phyloP scores from a whole-genome alignment of 2,797 vertebrate genomes.

The Macroramphosus scolopax region DNA sequence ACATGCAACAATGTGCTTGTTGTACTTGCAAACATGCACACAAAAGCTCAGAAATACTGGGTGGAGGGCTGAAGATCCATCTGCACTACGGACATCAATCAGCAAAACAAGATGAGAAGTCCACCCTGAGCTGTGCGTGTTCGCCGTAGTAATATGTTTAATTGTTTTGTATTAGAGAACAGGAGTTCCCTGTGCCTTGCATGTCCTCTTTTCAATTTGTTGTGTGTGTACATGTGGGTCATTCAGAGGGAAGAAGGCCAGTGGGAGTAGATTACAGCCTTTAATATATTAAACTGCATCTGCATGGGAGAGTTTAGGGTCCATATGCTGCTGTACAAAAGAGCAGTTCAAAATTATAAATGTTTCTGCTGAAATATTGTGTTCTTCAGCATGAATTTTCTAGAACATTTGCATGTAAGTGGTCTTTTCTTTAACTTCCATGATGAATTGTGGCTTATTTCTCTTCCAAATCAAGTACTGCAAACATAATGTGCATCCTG shows the following conservation, averaged over 20 bases:
- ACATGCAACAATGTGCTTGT: too few relatives aligned
- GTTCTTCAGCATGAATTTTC: too few relatives aligned
- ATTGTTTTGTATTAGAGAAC: constrained; percentile 19
- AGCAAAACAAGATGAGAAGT: constrained; percentile 3
- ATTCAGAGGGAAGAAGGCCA: constrained; percentile 21
- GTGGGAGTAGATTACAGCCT: constrained; percentile 65
- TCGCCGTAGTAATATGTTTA: constrained; percentile 27
- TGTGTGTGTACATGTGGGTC: constrained; percentile 17
- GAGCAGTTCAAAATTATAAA: too few relatives aligned
- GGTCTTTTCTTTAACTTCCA: too few relatives aligned
- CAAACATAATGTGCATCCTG: too few relatives aligned
- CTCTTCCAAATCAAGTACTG: too few relatives aligned
- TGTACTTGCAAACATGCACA: constrained; percentile 1
- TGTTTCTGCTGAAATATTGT: too few relatives aligned
- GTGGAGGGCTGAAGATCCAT: neutral
- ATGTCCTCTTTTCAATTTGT: constrained; percentile 12
- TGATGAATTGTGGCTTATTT: too few relatives aligned
- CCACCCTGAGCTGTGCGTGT: constrained; percentile 11
- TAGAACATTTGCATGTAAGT: too few relatives aligned
- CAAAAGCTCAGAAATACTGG: neutral
- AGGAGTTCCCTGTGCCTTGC: constrained; percentile 1
- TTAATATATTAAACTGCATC: constrained; percentile 56
- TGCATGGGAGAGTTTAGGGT: constrained; percentile 11
- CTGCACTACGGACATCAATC: constrained; percentile 13
- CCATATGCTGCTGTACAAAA: constrained; percentile 16